Evolutionary conservation across 2,888 invertebrate species (phyloP), one percentile per base, ranked within the genome.

Genomic region (Dioctria linearis): DNA sequence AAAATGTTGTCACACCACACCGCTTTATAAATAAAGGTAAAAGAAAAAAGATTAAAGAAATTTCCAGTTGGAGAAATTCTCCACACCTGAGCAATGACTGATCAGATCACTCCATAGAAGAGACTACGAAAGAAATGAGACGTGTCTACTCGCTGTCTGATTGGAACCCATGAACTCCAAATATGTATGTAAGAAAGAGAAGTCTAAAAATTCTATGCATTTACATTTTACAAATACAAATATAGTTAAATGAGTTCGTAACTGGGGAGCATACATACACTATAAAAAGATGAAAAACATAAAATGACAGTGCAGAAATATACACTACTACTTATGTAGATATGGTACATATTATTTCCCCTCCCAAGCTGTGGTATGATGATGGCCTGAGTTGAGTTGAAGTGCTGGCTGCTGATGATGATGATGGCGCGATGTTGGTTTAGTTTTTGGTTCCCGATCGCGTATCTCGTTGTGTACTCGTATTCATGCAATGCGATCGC

Each of bases 401-500:
- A 63, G 39, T 69, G 13, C n/a, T 25, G 25, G 25, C 25, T 25
- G 25, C 25, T 25, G 25, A 25, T 25, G 25, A 25, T 25, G 25
- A 25, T 25, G 66, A 59, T 46, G 59, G 54, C 73, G 37, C 49
- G 57, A 63, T 65, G 63, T 49, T 43, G 63, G 67, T 73, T 61
- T 43, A 66, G 66, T 37, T 79, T 69, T 71, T 63, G 65, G 76
- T 57, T 79, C 51, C 57, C 67, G 66, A 73, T 57, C 73, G 51
- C 25, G 54, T 65, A 59, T 71, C 75, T 67, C 61, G 78, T 61
- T 25, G 49, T 46, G 43, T 76, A 46, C 54, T 80, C 57, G 57
- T 79, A 79, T 79, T 80, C 79, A 71, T 63, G 80, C 82, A 79
- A 80, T 84, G 85, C 86, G 86, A 87, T 86, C 86, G 85, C 89